Conservation (phyloP, 2,888 invertebrate genomes). For the Parnassius glacialis region DNA sequence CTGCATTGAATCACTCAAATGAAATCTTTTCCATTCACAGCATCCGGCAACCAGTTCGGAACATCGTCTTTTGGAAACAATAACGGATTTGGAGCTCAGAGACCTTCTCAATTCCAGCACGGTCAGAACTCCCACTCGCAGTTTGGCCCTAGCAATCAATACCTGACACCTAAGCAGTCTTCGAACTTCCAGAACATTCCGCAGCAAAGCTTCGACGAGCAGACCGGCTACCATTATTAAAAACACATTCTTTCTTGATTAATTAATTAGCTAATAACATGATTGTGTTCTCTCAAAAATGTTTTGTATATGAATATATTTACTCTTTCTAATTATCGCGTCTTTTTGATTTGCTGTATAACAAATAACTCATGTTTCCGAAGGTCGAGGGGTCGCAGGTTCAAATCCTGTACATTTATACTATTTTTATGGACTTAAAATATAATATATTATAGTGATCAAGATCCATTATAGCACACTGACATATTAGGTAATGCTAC, state of each 20-base stretch:
- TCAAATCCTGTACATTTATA: too few species aligned
- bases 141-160: constrained; percentile 56
- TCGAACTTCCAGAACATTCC: constrained; percentile 49
- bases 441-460: too few species aligned
- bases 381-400: too few species aligned
- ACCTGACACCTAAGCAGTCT: constrained; percentile 55
- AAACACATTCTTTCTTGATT: not conserved
- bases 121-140: constrained; percentile 30
- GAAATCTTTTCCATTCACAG: constrained; percentile 6
- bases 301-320: constrained; percentile 24
- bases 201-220: constrained; percentile 66
- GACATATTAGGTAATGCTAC: too few species aligned
- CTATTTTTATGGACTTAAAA: too few species aligned
- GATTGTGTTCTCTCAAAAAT: constrained; percentile 28
- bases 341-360: too few species aligned
- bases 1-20: not conserved
- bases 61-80: constrained; percentile 31
- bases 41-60: constrained; percentile 43
- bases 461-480: too few species aligned
- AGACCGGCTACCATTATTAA: constrained; percentile 68
- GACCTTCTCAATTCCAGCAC: constrained; percentile 19
- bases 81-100: constrained; percentile 26
- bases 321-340: constrained; percentile 5
- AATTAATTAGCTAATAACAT: constrained; percentile 22
- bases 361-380: too few species aligned